Evolutionary conservation across 2,113 vertebrate genomes (phyloP).

Genomic region (Centrocercus urophasianus): DNA sequence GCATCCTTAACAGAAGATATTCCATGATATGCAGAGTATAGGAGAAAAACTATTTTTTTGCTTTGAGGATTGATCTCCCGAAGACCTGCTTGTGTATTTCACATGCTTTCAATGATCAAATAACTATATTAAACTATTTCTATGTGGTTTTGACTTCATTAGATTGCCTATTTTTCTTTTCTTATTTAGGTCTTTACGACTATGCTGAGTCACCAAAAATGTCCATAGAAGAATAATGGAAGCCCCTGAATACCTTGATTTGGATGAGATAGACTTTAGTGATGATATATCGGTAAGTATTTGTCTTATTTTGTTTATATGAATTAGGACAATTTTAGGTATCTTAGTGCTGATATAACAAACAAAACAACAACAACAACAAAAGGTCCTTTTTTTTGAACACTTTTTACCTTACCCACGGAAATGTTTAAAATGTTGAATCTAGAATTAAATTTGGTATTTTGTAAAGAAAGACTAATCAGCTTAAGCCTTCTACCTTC

Average conservation of each 20-base stretch:
- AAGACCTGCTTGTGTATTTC: background rate
- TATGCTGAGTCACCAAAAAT: conserved; percentile 82
- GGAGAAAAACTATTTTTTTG: background rate
- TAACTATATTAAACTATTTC: background rate
- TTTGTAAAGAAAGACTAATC: background rate
- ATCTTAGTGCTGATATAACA: background rate
- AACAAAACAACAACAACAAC: background rate
- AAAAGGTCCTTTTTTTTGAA: no score
- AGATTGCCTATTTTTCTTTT: conserved; percentile 39
- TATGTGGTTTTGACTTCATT: background rate
- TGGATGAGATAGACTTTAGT: conserved; percentile 99
- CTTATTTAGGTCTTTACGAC: conserved; percentile 71
- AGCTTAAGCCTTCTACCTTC: background rate
- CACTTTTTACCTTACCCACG: background rate
- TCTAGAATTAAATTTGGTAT: background rate
- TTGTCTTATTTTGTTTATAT: conserved; percentile 3
- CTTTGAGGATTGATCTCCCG: background rate
- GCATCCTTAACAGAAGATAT: background rate
- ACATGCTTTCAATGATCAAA: background rate
- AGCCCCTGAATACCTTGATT: conserved; percentile 97
- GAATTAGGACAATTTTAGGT: background rate
- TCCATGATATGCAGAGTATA: background rate
- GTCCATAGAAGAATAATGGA: conserved; percentile 92
- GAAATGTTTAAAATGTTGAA: background rate
- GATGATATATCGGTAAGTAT: conserved; percentile 94